phyloP scores from a whole-genome alignment of 2,888 invertebrate species.

The Lasiommata megera region DNA sequence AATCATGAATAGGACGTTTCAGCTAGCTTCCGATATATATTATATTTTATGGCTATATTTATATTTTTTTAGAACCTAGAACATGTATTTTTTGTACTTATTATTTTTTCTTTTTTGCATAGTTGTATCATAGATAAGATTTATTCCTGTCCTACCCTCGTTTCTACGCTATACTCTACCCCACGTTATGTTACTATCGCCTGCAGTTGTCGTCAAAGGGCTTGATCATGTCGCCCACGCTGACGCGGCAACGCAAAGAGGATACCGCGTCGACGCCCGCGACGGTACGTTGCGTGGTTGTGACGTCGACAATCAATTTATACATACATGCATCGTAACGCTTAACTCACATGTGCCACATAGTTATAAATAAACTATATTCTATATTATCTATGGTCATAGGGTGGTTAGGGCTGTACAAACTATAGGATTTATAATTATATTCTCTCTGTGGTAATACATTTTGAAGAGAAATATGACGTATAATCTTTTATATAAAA shows the following conservation, averaged over 20 bases:
- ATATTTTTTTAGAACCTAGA: too few species aligned
- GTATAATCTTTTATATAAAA: too few species aligned
- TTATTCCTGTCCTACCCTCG: constrained; percentile 9
- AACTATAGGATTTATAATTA: too few species aligned
- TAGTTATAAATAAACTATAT: too few species aligned
- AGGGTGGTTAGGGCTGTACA: too few species aligned
- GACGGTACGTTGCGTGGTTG: constrained; percentile 62
- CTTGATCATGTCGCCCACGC: constrained; percentile 65
- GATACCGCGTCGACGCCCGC: constrained; percentile 48
- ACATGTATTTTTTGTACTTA: background rate
- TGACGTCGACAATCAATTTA: constrained; percentile 30
- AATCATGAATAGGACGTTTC: too few species aligned
- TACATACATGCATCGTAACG: constrained; percentile 13
- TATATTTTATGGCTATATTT: too few species aligned
- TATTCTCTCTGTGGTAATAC: too few species aligned
- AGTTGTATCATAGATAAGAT: background rate
- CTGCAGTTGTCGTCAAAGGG: constrained; percentile 70
- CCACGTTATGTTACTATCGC: constrained; percentile 32
- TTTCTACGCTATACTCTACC: constrained; percentile 31
- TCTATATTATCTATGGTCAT: too few species aligned
- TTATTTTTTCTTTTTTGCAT: background rate
- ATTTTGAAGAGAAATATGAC: too few species aligned
- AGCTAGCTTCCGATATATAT: too few species aligned
- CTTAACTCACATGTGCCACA: constrained; percentile 2
- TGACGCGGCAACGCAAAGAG: constrained; percentile 56